phyloP scores from a whole-genome alignment of 2,113 vertebrate species.

The Saccopteryx bilineata region DNA sequence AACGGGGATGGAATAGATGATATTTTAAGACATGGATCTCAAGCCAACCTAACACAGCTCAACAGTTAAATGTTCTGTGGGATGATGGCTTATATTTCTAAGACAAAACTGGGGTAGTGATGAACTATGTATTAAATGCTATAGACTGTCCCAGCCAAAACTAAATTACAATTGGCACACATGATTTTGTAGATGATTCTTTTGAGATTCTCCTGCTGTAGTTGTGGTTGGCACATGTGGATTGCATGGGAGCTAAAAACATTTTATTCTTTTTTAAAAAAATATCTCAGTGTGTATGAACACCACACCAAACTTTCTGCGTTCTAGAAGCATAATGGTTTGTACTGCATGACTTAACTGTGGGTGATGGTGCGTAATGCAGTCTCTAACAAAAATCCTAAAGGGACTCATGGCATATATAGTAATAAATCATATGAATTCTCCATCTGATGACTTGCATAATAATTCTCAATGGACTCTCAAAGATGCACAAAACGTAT shows the following conservation, averaged over 20 bases:
- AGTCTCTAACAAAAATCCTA: conserved; percentile 26
- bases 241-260: not conserved
- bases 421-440: not conserved
- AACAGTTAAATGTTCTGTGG: not conserved
- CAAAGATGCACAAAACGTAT: not conserved
- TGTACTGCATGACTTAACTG: not conserved
- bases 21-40: not conserved
- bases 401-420: not conserved
- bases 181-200: not conserved
- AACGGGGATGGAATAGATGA: not conserved
- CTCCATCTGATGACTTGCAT: not conserved
- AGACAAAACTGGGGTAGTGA: not conserved
- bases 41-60: not conserved
- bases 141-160: not conserved
- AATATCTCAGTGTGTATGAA: not conserved
- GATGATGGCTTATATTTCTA: not conserved
- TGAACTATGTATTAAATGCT: not conserved
- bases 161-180: not conserved
- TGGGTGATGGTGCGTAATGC: not conserved
- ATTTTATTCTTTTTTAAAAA: not conserved
- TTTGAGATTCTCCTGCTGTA: not conserved
- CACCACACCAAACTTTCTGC: not conserved
- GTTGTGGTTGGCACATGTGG: not conserved
- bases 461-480: not conserved
- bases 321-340: not conserved